These are phyloP conservation scores for Nothoprocta pentlandii DNA, from an alignment of 2,113 vertebrate genomes.

Conservation along the genomic window DNA sequence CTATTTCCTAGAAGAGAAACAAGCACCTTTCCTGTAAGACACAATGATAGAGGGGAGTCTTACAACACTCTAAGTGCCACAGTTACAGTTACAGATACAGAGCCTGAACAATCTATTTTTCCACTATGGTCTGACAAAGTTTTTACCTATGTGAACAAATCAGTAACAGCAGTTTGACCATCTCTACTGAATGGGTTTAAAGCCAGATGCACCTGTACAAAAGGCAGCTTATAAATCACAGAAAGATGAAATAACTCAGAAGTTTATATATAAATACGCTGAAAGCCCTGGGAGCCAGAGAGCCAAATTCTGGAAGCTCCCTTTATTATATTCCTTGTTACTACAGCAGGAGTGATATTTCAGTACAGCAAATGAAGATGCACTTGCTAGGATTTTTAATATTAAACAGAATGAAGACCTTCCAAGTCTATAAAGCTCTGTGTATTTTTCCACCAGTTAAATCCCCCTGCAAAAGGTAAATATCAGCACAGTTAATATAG, in stretches of 20 bases:
- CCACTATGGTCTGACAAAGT: background rate
- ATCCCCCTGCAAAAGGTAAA: background rate
- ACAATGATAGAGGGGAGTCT: background rate
- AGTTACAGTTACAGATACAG: background rate
- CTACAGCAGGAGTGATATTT: background rate
- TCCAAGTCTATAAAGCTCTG: background rate
- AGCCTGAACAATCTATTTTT: rapidly evolving
- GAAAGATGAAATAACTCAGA: background rate
- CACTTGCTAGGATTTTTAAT: background rate
- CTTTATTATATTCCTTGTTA: background rate
- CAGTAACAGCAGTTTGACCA: background rate
- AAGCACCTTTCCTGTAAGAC: background rate
- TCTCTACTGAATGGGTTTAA: background rate
- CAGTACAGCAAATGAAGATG: background rate
- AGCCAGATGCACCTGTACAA: background rate
- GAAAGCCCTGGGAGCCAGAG: background rate
- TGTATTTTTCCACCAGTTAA: background rate
- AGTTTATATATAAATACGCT: background rate
- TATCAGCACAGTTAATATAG: background rate
- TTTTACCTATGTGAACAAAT: background rate
- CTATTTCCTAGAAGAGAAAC: background rate
- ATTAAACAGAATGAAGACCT: background rate
- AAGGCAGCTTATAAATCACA: background rate
- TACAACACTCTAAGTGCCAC: too few species aligned
- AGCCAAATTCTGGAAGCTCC: background rate